Percentiles rank a stretch among this genome's conserved stretches.
These are phyloP conservation scores for Chironomus tepperi DNA, from an alignment of 1,140 invertebrate species.

Conservation along the genomic window DNA sequence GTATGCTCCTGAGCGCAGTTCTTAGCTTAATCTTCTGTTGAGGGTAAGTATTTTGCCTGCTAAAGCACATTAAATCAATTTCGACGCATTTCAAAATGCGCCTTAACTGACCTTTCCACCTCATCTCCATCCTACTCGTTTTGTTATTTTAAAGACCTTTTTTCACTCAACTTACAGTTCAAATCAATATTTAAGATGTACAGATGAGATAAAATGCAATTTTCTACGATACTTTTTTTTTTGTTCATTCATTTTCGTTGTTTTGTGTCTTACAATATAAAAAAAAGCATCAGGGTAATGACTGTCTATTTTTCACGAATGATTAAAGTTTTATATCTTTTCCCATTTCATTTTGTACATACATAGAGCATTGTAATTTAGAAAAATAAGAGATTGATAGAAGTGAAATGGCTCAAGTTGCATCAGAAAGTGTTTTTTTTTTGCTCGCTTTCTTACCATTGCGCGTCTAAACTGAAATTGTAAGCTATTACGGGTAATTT, in stretches of 20 bases:
- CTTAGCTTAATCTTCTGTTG: too few species aligned
- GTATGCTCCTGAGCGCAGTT: too few species aligned
- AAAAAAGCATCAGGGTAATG: not conserved
- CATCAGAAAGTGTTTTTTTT: constrained; percentile 3
- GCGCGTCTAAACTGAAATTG: not conserved
- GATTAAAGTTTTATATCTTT: constrained; percentile 19
- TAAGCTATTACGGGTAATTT: constrained; percentile 19
- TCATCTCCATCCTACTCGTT: too few species aligned
- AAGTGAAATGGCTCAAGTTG: not conserved
- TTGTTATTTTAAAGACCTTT: not conserved
- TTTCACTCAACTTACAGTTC: not conserved
- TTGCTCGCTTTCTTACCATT: not conserved
- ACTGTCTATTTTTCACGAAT: constrained; percentile 20
- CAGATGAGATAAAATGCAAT: constrained; percentile 5
- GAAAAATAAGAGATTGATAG: not conserved
- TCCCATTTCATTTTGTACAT: not conserved
- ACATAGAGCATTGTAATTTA: not conserved
- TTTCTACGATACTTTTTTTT: not conserved
- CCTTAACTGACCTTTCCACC: too few species aligned
- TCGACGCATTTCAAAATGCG: too few species aligned
- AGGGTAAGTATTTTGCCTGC: too few species aligned
- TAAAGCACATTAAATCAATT: too few species aligned
- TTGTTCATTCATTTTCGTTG: not conserved
- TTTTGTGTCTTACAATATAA: not conserved
- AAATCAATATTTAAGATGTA: constrained; percentile 16